Evolutionary conservation across 2,113 vertebrate genomes (phyloP), one percentile per base, ranked within the genome.

Genomic region (Protomyctophum bolini): DNA sequence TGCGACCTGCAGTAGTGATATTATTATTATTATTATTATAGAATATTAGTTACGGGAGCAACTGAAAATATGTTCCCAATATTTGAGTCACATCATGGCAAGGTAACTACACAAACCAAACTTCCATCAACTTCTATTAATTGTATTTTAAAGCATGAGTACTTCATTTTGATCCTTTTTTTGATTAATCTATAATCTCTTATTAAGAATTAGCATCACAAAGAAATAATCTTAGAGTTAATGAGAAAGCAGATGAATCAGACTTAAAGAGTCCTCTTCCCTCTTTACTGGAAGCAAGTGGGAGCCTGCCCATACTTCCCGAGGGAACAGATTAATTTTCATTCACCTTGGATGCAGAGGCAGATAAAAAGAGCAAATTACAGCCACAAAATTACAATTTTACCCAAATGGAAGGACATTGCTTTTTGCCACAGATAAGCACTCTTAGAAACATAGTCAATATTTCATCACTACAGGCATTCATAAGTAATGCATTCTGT

Each of bases 171-270:
- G 0, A 45, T 47, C 8, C 50, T 71, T 60, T 54, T 52, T 59
- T 11, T 51, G 58, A 70, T 73, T 11, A 14, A 66, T 49, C 72
- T 41, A 55, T 57, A 14, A 66, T 49, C 74, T 41, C 58, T 57
- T 45, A n/a, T 41, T 55, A 14, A 4, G 78, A 8, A 88, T 86
- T 81, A 80, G 50, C 82, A 85, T 76, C 81, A 85, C 76, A 80
- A 70, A 70, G 63, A 46, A 5, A 1, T 51, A 41, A 0, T 2
- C 49, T 57, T 60, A 41, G 33, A 41, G 33, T 41, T 41, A 41
- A 41, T 41, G 33, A 3, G 33, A 6, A 6, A 41, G 33, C 33
- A 3, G 5, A 41, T 41, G 33, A 41, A 75, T 6, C 49, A 57
- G 46, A 7, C 58, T 49, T 29, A 28, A 58, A 28, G 5, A 65